A percentile compares a stretch with the other conserved stretches of the same genome.
Evolutionary conservation across 1,140 invertebrate genomes (phyloP).

Genomic region (Neodiprion fabricii): DNA sequence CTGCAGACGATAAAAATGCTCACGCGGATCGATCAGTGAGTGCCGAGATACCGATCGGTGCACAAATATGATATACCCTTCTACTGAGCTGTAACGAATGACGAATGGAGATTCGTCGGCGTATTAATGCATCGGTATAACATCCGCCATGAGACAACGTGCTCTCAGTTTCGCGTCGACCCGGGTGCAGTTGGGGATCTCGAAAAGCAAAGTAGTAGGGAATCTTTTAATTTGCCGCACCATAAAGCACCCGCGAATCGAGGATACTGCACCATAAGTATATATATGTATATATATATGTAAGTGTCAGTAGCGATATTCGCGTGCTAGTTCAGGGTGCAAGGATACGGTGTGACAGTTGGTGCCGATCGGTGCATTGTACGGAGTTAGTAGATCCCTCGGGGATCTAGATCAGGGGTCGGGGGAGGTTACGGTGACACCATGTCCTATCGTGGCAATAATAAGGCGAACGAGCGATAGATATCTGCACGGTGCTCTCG

Average conservation of each 20-base stretch:
- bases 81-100: background rate
- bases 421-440: constrained; percentile 19
- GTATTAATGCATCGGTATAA: background rate
- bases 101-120: background rate
- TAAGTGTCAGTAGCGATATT: too few species aligned
- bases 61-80: too few species aligned
- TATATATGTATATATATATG: constrained; percentile 42
- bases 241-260: constrained; percentile 55
- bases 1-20: too few species aligned
- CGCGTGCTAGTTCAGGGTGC: too few species aligned
- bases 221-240: constrained; percentile 64
- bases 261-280: background rate
- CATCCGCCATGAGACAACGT: background rate
- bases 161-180: constrained; percentile 33
- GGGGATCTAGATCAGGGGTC: constrained; percentile 31
- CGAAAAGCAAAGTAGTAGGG: constrained; percentile 43
- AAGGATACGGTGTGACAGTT: background rate
- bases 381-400: background rate
- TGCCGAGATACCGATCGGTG: too few species aligned
- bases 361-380: background rate
- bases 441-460: constrained; percentile 3
- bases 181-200: constrained; percentile 51
- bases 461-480: constrained; percentile 25
- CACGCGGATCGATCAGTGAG: too few species aligned
- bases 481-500: constrained; percentile 20